Conservation (phyloP, 2,113 vertebrate species). For the Xenus cinereus region DNA sequence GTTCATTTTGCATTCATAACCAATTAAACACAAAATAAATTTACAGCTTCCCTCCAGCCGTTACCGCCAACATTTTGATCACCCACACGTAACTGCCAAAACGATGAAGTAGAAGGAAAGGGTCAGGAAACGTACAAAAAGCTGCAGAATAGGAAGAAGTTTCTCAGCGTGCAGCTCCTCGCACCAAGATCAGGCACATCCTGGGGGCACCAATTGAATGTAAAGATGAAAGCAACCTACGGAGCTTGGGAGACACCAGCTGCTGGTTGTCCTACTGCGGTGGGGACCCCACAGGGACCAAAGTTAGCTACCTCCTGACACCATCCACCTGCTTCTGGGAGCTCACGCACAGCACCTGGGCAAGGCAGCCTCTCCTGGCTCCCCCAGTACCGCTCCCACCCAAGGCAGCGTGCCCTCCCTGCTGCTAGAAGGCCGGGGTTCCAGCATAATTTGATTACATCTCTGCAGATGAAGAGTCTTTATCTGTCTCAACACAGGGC, state of each 20-base stretch:
- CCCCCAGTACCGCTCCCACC: background rate
- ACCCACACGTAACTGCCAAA: background rate
- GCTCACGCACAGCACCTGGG: background rate
- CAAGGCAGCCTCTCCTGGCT: background rate
- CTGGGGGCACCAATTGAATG: background rate
- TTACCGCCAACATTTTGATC: background rate
- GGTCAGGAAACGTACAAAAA: background rate
- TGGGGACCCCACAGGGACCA: background rate
- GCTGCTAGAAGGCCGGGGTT: background rate
- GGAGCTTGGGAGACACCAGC: background rate
- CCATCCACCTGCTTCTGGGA: background rate
- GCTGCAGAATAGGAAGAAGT: background rate
- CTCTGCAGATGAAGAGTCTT: background rate
- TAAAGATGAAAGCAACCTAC: background rate
- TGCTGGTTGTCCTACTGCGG: background rate
- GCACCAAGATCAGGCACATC: background rate
- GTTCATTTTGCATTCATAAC: background rate
- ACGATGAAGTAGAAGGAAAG: background rate
- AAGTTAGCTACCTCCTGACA: background rate
- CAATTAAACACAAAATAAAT: background rate
- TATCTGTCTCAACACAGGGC: background rate
- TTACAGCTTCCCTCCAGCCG: background rate
- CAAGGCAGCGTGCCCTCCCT: background rate
- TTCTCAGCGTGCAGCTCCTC: background rate
- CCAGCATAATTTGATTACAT: background rate